A percentile compares a stretch with the other conserved stretches of the same genome.
These are phyloP conservation scores for Ametastegia equiseti DNA, from an alignment of 2,888 invertebrate species.

Conservation along the genomic window DNA sequence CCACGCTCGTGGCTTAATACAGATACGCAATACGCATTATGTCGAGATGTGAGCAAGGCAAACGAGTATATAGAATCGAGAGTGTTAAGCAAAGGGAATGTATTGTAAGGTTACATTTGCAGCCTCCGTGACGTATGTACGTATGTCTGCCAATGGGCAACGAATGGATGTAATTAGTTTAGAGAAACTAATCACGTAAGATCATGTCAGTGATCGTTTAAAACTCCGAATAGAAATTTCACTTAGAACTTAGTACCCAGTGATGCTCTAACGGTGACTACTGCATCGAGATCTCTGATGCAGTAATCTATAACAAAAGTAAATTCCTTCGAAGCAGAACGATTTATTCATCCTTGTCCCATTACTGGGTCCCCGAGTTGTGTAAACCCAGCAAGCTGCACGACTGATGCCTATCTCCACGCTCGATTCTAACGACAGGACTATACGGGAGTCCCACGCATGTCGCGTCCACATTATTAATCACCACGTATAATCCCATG, in stretches of 20 bases:
- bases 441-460: slow-evolving; percentile 67
- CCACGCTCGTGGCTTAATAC: slow-evolving; percentile 19
- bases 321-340: slow-evolving; percentile 1
- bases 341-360: slow-evolving; percentile 69
- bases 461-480: slow-evolving; percentile 69
- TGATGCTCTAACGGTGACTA: background rate
- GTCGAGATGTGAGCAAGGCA: background rate
- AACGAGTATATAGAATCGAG: background rate
- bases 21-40: slow-evolving; percentile 24
- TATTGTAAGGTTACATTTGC: too few species aligned
- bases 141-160: background rate
- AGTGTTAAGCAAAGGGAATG: slow-evolving; percentile 4
- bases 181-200: background rate
- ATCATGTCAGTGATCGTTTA: background rate
- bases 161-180: slow-evolving; percentile 18
- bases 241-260: background rate
- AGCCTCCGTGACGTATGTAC: too few species aligned
- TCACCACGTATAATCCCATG: slow-evolving; percentile 69
- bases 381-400: slow-evolving; percentile 53
- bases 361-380: slow-evolving; percentile 52
- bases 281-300: background rate
- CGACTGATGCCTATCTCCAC: slow-evolving; percentile 70
- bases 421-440: slow-evolving; percentile 68
- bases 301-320: background rate
- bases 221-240: background rate